Evolutionary conservation across 2,113 vertebrate species (phyloP).

Genomic region (Narcine bancroftii): DNA sequence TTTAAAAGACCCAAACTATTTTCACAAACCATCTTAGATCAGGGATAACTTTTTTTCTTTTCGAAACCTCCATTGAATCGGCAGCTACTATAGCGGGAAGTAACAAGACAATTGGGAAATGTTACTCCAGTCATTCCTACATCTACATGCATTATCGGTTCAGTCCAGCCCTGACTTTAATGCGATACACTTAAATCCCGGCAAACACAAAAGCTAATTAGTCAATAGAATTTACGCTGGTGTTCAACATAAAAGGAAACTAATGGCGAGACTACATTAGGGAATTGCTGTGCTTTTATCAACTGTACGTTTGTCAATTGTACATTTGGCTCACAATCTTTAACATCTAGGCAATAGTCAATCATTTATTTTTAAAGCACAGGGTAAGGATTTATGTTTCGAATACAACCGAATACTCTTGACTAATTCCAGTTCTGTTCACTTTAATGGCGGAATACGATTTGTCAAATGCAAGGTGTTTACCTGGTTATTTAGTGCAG

Average conservation of each 20-base stretch:
- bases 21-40: not conserved
- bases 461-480: not conserved
- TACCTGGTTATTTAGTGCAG: not conserved
- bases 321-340: not conserved
- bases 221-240: not conserved
- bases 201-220: slow-evolving; percentile 8
- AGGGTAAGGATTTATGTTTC: not conserved
- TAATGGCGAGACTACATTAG: not conserved
- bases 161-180: not conserved
- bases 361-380: not conserved
- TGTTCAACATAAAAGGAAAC: not conserved
- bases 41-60: not conserved
- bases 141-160: not conserved
- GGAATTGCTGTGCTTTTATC: not conserved
- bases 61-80: not conserved
- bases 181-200: not conserved
- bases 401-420: not conserved
- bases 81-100: not conserved
- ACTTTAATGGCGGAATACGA: not conserved
- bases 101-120: not conserved
- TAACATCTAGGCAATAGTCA: too few species aligned
- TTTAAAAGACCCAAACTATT: not conserved
- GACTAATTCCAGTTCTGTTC: not conserved
- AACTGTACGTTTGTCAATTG: not conserved
- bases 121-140: not conserved